Conservation (phyloP, 30 jellyfish, hydroid and myxozoan genomes). For the Aurelia aurita complex sp. Pacific region DNA sequence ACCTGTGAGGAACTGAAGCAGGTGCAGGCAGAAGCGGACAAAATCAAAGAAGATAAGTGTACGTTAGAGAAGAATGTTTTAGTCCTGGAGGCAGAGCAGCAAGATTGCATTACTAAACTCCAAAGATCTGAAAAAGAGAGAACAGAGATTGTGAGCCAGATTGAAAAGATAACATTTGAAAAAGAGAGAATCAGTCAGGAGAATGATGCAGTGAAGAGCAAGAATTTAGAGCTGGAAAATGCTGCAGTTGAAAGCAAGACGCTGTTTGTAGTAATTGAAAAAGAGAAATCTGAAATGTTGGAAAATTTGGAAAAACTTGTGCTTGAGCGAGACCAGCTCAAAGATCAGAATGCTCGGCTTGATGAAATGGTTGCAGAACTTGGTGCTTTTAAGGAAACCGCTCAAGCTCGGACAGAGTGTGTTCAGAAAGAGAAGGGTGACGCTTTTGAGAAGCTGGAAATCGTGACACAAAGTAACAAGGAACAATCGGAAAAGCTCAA, state of each 20-base stretch:
- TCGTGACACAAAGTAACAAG: too few species aligned
- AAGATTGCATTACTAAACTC: not conserved
- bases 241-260: constrained; percentile 16
- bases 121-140: constrained; percentile 9
- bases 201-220: not conserved
- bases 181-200: constrained; percentile 7
- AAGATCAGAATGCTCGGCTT: not conserved
- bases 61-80: constrained; percentile 4
- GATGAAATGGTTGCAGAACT: not conserved
- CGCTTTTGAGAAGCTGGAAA: too few species aligned
- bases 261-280: not conserved
- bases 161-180: constrained; percentile 9
- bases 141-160: constrained; percentile 6
- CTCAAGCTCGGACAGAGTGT: not conserved
- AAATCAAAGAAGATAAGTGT: constrained; percentile 6
- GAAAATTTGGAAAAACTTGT: not conserved
- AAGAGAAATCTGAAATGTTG: not conserved
- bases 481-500: too few species aligned
- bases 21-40: not conserved
- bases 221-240: constrained; percentile 25
- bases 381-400: not conserved
- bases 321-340: constrained; percentile 1
- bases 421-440: not conserved
- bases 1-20: constrained; percentile 13
- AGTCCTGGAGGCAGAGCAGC: constrained; percentile 6